Evolutionary conservation across 2,888 invertebrate genomes (phyloP), one percentile per base, ranked within the genome.

Genomic region (Onchidella celtica): DNA sequence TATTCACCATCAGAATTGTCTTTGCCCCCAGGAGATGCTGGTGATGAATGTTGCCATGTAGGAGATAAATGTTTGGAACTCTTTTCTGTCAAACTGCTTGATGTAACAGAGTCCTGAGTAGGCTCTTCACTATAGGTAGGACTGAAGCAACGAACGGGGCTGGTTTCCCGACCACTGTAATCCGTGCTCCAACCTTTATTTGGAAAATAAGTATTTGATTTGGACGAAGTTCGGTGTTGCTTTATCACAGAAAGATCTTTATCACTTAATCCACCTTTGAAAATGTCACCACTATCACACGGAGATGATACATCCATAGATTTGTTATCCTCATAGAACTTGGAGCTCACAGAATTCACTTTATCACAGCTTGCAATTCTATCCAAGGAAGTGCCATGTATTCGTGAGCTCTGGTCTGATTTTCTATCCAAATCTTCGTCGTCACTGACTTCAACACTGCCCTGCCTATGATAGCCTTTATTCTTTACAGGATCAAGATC

Each of bases 381-480:
- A 27, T 61, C 80, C 38, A 69, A 55, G 14, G 55, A 21, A 36
- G 68, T 40, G 47, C 14, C 61, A 32, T 68, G 40, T 40, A 68
- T 32, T 47, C 81, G 40, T 27, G 59, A 38, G n/a, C 65, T 69
- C 21, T 75, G 63, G 61, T 78, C 69, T 0, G 78, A 69, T 24
- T 79, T 70, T 61, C 34, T 61, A 34, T 72, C 72, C 29, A 63
- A 73, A 57, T 73, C 79, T 34, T 81, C 81, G 2, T 38, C 55
- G 9, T 76, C 75, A 36, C 76, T 76, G 21, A 61, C 38, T 24
- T 76, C 76, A 36, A 81, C 69, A 81, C 76, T 76, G 2, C 68
- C 57, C 98, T 95, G 74, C 96, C 97, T 86, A 96, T 96, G 89
- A 99, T 97, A 86, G 98, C 95, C 93, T 98, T 98, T 92, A 98